phyloP scores from a whole-genome alignment of 2,113 vertebrate species.

The Campylomormyrus numenius region DNA sequence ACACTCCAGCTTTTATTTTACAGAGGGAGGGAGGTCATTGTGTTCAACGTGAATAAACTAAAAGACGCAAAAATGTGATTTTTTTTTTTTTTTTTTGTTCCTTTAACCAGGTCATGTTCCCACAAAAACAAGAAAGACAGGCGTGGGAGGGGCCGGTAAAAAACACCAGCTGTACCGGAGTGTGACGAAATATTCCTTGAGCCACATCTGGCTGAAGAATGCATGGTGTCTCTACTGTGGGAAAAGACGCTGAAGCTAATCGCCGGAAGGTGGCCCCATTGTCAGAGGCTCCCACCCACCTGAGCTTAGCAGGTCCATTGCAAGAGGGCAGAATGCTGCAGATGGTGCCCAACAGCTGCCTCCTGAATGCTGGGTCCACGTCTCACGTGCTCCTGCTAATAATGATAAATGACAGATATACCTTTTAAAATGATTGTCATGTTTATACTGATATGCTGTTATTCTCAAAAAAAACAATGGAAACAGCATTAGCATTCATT shows the following conservation, averaged over 20 bases:
- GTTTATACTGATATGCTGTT: neutral
- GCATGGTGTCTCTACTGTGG: slow-evolving; percentile 24
- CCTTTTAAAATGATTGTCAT: neutral
- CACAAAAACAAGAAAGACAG: slow-evolving; percentile 9
- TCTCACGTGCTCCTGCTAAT: neutral
- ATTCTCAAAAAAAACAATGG: neutral
- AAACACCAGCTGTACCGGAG: slow-evolving; percentile 30
- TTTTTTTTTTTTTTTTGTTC: neutral
- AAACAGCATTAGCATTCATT: neutral
- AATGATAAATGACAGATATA: neutral
- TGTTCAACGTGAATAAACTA: slow-evolving; percentile 6
- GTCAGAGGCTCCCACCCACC: slow-evolving; percentile 5
- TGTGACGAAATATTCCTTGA: slow-evolving; percentile 37
- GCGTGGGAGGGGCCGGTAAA: neutral
- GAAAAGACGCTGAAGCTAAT: slow-evolving; percentile 32
- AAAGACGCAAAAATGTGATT: neutral
- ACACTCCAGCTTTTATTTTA: slow-evolving; percentile 1
- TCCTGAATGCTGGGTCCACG: neutral
- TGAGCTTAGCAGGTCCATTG: neutral
- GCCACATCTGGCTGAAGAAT: slow-evolving; percentile 48
- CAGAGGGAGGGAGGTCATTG: neutral
- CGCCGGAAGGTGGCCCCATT: neutral
- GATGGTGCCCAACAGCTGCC: slow-evolving; percentile 5
- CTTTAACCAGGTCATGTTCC: slow-evolving; percentile 11
- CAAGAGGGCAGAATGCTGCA: neutral